phyloP scores from a whole-genome alignment of 2,888 invertebrate genomes.

The Lithophane ornitopus region DNA sequence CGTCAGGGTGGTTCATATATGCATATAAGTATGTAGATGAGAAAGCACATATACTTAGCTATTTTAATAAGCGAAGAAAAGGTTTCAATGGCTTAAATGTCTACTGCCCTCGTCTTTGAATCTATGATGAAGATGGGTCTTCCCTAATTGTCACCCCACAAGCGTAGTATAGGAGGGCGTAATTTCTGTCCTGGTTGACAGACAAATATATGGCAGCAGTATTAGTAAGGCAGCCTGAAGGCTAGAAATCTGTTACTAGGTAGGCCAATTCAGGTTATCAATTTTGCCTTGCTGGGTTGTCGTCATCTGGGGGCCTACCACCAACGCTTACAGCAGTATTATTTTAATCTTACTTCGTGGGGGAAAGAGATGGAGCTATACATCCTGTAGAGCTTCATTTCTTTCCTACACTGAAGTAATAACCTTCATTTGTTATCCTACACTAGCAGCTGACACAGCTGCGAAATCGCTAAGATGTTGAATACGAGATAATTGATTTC shows the following conservation, averaged over 20 bases:
- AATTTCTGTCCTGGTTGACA: not conserved
- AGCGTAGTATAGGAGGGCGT: not conserved
- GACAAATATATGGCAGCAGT: not conserved
- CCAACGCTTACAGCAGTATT: too few species aligned
- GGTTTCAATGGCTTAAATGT: not conserved
- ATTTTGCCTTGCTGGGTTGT: not conserved
- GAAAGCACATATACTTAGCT: not conserved
- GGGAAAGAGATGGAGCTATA: too few species aligned
- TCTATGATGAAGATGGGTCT: not conserved
- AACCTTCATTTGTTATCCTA: not conserved
- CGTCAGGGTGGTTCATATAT: not conserved
- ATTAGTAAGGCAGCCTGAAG: not conserved
- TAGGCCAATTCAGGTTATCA: not conserved
- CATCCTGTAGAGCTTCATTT: too few species aligned
- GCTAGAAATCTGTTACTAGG: not conserved
- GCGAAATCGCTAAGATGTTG: not conserved
- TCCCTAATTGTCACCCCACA: not conserved
- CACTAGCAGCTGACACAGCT: not conserved
- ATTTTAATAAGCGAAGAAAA: not conserved
- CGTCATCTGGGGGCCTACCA: too few species aligned
- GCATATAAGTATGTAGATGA: not conserved
- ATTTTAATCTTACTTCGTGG: too few species aligned
- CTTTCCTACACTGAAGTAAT: too few species aligned
- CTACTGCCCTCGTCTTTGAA: not conserved
- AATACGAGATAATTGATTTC: not conserved